phyloP scores from a whole-genome alignment of 2,797 vertebrate species.

The Chaenodraco wilsoni region DNA sequence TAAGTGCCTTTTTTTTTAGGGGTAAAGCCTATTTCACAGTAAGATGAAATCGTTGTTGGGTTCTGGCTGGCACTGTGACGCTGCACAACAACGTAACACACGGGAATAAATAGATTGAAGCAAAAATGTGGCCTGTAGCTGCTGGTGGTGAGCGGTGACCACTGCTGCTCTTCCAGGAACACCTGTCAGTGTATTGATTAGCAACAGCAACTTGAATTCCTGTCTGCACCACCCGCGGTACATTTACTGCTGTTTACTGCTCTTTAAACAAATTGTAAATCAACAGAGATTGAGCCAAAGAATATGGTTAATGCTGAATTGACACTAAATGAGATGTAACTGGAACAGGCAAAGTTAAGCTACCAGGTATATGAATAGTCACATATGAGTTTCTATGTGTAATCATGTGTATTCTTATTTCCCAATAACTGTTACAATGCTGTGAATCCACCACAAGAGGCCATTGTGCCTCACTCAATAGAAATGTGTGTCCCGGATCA shows the following conservation, averaged over 20 bases:
- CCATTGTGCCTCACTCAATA: constrained; percentile 60
- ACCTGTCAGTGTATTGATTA: constrained; percentile 70
- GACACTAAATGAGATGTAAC: neutral
- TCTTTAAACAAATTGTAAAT: constrained; percentile 73
- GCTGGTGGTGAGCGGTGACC: constrained; percentile 31
- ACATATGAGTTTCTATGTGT: neutral
- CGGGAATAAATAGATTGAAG: constrained; percentile 30
- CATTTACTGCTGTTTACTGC: constrained; percentile 35
- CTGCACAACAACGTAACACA: neutral
- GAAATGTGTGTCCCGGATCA: constrained; percentile 18
- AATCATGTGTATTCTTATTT: neutral
- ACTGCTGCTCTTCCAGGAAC: constrained; percentile 35
- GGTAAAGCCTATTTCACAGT: neutral
- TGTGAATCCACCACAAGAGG: constrained; percentile 63
- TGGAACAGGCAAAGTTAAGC: no score
- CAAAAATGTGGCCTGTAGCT: constrained; percentile 21
- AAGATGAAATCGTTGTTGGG: neutral
- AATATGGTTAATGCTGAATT: constrained; percentile 3
- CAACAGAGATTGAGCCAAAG: constrained; percentile 14
- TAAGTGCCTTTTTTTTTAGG: neutral
- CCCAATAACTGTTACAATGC: constrained; percentile 18
- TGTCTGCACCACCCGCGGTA: constrained; percentile 15
- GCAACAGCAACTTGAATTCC: constrained; percentile 56
- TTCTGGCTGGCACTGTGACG: neutral
- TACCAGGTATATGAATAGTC: neutral